phyloP scores from a whole-genome alignment of 2,113 vertebrate genomes.

The Neopipo cinnamomea region DNA sequence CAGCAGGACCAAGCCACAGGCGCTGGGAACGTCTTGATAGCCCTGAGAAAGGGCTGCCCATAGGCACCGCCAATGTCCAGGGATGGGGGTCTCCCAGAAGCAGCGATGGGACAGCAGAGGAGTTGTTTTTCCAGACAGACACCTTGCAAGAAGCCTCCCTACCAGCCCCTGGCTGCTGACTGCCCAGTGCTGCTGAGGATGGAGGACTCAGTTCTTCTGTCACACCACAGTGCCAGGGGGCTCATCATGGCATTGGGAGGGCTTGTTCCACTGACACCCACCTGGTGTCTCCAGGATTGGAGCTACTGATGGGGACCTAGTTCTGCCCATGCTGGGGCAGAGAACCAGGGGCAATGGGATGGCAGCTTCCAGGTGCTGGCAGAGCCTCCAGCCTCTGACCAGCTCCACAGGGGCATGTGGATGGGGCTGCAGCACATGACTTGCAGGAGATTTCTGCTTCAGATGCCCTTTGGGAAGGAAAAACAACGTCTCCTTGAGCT shows the following conservation, averaged over 20 bases:
- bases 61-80: neutral
- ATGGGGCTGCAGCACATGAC: neutral
- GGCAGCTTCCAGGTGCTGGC: neutral
- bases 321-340: neutral
- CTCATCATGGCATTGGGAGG: accelerated
- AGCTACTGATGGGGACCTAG: neutral
- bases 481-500: neutral
- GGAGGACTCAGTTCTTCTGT: neutral
- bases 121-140: neutral
- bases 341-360: accelerated
- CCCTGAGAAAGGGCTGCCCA: neutral
- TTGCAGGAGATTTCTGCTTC: neutral
- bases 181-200: accelerated
- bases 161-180: accelerated
- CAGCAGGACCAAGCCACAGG: accelerated
- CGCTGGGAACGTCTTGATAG: accelerated
- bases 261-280: accelerated
- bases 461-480: neutral
- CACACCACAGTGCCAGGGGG: accelerated
- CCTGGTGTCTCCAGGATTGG: neutral
- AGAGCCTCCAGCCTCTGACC: accelerated
- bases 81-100: neutral
- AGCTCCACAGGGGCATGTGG: accelerated
- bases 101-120: neutral
- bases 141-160: neutral